These are phyloP conservation scores for Octonoba sinensis DNA, from an alignment of 2,888 invertebrate genomes.

Conservation along the genomic window DNA sequence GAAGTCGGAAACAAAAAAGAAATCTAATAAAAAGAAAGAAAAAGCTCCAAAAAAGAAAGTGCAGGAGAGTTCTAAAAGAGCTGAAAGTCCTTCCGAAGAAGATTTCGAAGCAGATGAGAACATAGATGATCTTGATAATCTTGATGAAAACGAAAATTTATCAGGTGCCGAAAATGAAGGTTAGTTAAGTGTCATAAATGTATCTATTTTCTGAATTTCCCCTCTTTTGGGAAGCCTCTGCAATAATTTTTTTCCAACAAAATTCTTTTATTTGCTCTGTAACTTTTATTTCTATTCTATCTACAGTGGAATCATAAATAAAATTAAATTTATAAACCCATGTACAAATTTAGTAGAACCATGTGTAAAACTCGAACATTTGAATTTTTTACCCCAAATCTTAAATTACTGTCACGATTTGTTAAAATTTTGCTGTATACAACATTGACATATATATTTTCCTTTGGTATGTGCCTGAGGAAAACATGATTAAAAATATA, in stretches of 20 bases:
- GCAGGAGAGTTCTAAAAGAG: constrained; percentile 12
- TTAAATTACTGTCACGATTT: no score
- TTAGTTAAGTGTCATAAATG: constrained; percentile 11
- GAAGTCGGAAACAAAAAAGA: constrained; percentile 18
- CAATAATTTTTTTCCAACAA: background rate
- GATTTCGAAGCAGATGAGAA: constrained; percentile 23
- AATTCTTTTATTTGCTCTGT: no score
- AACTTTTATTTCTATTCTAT: no score
- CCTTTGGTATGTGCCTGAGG: no score
- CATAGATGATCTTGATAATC: constrained; percentile 5
- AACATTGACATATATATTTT: no score
- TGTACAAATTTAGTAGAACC: no score
- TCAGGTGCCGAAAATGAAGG: constrained; percentile 10
- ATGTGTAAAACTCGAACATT: no score
- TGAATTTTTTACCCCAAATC: no score
- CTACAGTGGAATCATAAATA: background rate
- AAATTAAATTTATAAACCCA: no score
- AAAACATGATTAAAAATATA: no score
- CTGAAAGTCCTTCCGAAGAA: constrained; percentile 19
- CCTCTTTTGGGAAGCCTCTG: background rate
- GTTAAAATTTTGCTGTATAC: no score
- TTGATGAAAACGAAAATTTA: constrained; percentile 15
- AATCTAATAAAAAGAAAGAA: constrained; percentile 29
- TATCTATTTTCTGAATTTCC: background rate
- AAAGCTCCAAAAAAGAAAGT: constrained; percentile 38